phyloP scores from a whole-genome alignment of 2,113 vertebrate species.

The Myotis yumanensis region DNA sequence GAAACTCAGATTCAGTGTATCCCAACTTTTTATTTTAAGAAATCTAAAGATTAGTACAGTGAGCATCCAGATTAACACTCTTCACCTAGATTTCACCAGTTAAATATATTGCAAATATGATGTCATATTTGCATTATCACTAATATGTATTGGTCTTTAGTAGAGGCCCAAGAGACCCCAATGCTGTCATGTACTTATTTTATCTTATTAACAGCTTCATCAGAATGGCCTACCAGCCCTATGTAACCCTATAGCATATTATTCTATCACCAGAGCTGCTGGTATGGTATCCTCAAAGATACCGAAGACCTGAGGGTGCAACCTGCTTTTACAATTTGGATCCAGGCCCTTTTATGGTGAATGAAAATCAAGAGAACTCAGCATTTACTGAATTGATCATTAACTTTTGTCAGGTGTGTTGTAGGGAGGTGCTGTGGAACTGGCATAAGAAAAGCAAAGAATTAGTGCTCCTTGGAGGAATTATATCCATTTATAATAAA shows the following conservation, averaged over 20 bases:
- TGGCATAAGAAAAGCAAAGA: background rate
- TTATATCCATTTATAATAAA: slow-evolving; percentile 7
- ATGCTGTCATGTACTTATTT: background rate
- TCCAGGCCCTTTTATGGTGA: background rate
- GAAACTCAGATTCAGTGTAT: background rate
- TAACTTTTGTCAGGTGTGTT: background rate
- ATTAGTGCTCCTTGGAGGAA: background rate
- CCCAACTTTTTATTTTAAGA: background rate
- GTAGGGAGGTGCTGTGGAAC: background rate
- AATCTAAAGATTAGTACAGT: background rate
- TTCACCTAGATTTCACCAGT: background rate
- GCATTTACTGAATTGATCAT: background rate
- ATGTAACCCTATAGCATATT: background rate
- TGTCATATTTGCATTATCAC: background rate
- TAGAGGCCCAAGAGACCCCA: background rate
- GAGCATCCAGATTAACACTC: background rate
- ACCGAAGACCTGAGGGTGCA: background rate
- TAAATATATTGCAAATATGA: background rate
- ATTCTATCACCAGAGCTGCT: background rate
- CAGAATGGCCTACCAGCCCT: background rate
- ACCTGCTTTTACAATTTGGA: background rate
- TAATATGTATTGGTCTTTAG: background rate
- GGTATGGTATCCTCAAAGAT: background rate
- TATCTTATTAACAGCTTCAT: slow-evolving; percentile 1
- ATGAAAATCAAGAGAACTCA: background rate